These are phyloP conservation scores for Cavia porcellus DNA, from an alignment of 2,113 vertebrate genomes.

Conservation along the genomic window DNA sequence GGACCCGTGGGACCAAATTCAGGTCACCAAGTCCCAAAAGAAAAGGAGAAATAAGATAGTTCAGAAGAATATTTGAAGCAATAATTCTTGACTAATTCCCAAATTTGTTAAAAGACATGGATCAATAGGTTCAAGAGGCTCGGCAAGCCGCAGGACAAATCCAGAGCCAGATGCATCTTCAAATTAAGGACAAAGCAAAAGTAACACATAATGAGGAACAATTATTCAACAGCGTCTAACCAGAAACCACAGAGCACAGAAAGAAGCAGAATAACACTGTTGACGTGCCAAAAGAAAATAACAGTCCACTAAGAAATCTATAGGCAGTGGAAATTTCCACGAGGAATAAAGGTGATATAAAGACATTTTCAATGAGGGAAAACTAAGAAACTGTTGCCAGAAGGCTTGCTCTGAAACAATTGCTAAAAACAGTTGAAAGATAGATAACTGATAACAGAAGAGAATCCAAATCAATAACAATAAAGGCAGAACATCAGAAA, in stretches of 20 bases:
- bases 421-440: neutral
- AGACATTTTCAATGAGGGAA: neutral
- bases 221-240: neutral
- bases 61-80: neutral
- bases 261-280: neutral
- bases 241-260: neutral
- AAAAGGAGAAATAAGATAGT: neutral
- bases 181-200: neutral
- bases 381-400: neutral
- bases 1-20: neutral
- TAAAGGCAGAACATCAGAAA: neutral
- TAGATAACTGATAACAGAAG: neutral
- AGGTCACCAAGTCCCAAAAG: neutral
- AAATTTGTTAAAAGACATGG: neutral
- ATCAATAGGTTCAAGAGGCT: neutral
- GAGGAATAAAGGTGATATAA: slow-evolving; percentile 5
- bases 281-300: neutral
- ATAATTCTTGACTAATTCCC: neutral
- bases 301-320: neutral
- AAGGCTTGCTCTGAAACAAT: neutral
- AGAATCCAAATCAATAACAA: neutral
- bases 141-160: neutral
- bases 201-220: neutral
- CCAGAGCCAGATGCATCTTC: neutral
- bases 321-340: neutral